These are phyloP conservation scores for Natator depressus DNA, from an alignment of 2,113 vertebrate genomes.

Conservation along the genomic window DNA sequence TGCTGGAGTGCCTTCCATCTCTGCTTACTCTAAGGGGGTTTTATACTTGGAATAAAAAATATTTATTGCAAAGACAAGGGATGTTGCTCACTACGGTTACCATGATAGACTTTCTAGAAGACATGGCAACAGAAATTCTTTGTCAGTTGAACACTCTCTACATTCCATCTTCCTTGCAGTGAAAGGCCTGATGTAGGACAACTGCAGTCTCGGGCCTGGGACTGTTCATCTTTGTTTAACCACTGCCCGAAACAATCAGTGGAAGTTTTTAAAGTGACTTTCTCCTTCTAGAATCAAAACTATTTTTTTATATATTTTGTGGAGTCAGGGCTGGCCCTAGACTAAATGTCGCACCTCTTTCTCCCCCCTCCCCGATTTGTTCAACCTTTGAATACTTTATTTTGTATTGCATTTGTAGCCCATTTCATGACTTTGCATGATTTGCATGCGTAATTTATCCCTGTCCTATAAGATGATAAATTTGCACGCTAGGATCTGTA, in stretches of 20 bases:
- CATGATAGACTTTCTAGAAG: constrained; percentile 19
- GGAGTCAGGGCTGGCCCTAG: too few species aligned
- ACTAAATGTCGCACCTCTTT: too few species aligned
- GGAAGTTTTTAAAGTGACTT: not conserved
- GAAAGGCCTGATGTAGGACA: constrained; percentile 26
- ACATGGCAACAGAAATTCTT: not conserved
- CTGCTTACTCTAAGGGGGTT: constrained; percentile 6
- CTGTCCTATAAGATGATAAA: too few species aligned
- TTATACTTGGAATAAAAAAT: not conserved
- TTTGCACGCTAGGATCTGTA: too few species aligned
- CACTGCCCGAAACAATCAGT: not conserved
- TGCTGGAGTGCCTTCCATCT: not conserved
- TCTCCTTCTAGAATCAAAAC: not conserved
- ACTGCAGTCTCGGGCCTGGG: not conserved
- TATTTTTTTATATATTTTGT: not conserved
- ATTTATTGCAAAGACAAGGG: not conserved
- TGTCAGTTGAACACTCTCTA: constrained; percentile 37
- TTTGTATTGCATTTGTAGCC: too few species aligned
- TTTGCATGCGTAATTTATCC: too few species aligned
- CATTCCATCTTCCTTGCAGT: constrained; percentile 33
- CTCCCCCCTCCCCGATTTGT: too few species aligned
- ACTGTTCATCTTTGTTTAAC: not conserved
- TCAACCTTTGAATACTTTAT: too few species aligned
- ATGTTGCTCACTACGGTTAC: not conserved
- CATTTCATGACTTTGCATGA: too few species aligned